Conservation (phyloP, 2,888 invertebrate species). For the Halictus quadricinctus region DNA sequence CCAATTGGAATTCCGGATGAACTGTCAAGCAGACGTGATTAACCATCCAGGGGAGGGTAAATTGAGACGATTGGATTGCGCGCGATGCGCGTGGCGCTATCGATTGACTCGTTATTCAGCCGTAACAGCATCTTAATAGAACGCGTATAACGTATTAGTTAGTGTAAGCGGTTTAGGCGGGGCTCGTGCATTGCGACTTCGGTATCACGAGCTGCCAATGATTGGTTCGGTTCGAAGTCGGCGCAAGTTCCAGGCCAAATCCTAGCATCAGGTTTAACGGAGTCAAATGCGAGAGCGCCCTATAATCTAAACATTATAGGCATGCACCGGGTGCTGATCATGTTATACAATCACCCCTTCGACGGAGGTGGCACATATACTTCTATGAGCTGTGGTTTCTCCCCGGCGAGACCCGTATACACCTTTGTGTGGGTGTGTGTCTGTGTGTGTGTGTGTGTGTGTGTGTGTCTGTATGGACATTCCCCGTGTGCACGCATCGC, state of each 20-base stretch:
- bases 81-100: slow-evolving; percentile 24
- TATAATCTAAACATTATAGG: slow-evolving; percentile 67
- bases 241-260: slow-evolving; percentile 54
- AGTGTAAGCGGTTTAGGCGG: slow-evolving; percentile 49
- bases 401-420: background rate
- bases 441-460: background rate
- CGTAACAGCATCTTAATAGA: slow-evolving; percentile 54
- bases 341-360: slow-evolving; percentile 64
- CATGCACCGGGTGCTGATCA: slow-evolving; percentile 65
- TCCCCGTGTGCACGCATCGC: background rate
- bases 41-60: background rate
- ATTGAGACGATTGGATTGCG: slow-evolving; percentile 12
- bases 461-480: background rate
- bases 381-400: slow-evolving; percentile 54
- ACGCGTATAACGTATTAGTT: slow-evolving; percentile 57
- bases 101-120: slow-evolving; percentile 51
- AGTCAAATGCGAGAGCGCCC: slow-evolving; percentile 63
- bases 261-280: slow-evolving; percentile 60
- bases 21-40: background rate
- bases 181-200: slow-evolving; percentile 49
- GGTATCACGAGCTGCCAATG: slow-evolving; percentile 58
- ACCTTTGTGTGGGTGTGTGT: background rate
- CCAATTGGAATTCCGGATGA: background rate
- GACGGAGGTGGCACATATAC: slow-evolving; percentile 52
- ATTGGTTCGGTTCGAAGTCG: slow-evolving; percentile 64